Evolutionary conservation across 1,140 invertebrate genomes (phyloP).

Genomic region (Pygmarrhopalites habei): DNA sequence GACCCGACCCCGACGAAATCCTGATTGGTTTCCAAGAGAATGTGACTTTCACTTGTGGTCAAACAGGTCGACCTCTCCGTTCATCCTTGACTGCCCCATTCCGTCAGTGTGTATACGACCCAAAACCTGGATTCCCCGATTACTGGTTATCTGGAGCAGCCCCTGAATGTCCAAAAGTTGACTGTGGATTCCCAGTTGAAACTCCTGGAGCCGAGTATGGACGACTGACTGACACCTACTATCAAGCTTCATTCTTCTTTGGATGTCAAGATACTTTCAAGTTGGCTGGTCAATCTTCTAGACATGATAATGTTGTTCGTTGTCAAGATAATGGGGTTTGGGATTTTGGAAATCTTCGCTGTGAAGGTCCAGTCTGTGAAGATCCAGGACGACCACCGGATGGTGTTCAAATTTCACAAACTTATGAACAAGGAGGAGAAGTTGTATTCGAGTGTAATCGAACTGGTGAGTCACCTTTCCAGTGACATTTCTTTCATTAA

Average conservation of each 20-base stretch:
- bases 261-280: slow-evolving; percentile 94
- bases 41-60: slow-evolving; percentile 73
- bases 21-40: slow-evolving; percentile 82
- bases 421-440: slow-evolving; percentile 86
- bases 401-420: slow-evolving; percentile 77
- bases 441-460: slow-evolving; percentile 81
- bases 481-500: too few relatives aligned
- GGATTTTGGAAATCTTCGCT: slow-evolving; percentile 93
- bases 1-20: slow-evolving; percentile 67
- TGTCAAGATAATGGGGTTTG: slow-evolving; percentile 87
- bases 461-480: too few relatives aligned
- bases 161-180: slow-evolving; percentile 75
- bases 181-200: slow-evolving; percentile 77
- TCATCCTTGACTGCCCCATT: slow-evolving; percentile 73
- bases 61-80: slow-evolving; percentile 65
- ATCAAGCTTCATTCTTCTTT: slow-evolving; percentile 89
- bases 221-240: slow-evolving; percentile 75
- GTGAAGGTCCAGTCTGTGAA: slow-evolving; percentile 90
- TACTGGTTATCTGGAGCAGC: slow-evolving; percentile 55
- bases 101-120: slow-evolving; percentile 92
- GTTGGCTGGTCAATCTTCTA: slow-evolving; percentile 80
- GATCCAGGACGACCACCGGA: slow-evolving; percentile 90
- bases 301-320: slow-evolving; percentile 81
- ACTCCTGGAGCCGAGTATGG: slow-evolving; percentile 90
- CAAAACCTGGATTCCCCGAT: slow-evolving; percentile 55